Conservation (phyloP, 2,797 vertebrate species). For the Poeciliopsis paucimaculata region DNA sequence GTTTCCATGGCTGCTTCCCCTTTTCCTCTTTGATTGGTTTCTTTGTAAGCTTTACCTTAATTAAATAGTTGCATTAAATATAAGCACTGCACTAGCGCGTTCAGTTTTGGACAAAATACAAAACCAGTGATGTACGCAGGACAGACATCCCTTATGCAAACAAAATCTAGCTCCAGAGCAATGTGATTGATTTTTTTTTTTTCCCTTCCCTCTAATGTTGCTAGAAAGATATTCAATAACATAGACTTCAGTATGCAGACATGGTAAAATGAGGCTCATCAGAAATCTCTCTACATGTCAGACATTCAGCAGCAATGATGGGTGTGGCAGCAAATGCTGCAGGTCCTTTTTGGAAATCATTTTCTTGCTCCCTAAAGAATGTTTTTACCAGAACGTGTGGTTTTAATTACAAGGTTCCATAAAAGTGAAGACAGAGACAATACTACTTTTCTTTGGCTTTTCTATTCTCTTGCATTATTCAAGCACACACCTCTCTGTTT, state of each 20-base stretch:
- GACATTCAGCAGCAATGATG: background rate
- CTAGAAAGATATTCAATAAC: background rate
- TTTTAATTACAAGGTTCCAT: background rate
- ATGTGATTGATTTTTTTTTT: background rate
- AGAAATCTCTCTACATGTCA: background rate
- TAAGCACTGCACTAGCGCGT: background rate
- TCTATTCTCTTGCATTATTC: background rate
- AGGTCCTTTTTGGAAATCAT: background rate
- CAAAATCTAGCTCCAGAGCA: background rate
- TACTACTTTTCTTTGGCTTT: background rate
- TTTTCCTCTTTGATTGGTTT: background rate
- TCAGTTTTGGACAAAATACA: background rate
- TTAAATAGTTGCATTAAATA: background rate
- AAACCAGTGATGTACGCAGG: background rate
- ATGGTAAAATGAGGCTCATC: background rate
- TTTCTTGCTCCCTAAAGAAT: background rate
- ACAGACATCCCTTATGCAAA: background rate
- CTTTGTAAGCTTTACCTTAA: background rate
- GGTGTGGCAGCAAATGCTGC: background rate
- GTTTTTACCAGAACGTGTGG: background rate
- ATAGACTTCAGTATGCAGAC: background rate
- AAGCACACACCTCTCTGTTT: background rate
- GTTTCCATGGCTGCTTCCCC: background rate
- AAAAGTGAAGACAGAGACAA: background rate
- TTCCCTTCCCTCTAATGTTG: background rate